Evolutionary conservation across 2,888 invertebrate species (phyloP), one percentile per base, ranked within the genome.

Genomic region (Eupithecia subfuscata): DNA sequence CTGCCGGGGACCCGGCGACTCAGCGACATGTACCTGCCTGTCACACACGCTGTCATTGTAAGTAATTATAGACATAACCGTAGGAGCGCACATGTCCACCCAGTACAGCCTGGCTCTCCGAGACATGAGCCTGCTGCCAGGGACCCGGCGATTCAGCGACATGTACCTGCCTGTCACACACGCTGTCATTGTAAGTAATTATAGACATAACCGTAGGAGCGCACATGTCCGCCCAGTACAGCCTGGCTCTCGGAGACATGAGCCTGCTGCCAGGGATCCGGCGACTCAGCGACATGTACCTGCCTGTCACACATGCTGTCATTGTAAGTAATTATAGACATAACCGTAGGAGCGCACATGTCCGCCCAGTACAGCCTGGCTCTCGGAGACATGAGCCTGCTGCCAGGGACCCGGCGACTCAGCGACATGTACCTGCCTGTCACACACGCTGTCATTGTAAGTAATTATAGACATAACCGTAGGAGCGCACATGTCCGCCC

Each of bases 121-220:
- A 25, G 79, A 82, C 63, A 68, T 83, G 60, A 70, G 72, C 14
- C 76, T 72, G 65, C 78, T 79, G 7, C 30, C 69, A n/a, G 74
- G 77, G 34, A 72, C 80, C 9, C 74, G 52, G 14, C 67, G 69
- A 30, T 71, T 82, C 22, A 78, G 76, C 7, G 79, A 83, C 69
- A 78, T 78, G 11, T 72, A 80, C 5, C 14, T 82, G 11, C 83
- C 83, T 0, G 9, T 80, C 14, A 11, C 75, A 1, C 73, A 78
- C 30, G 43, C 74, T 25, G 52, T 52, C n/a, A 9, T 52, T 52
- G 16, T 45, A 45, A 16, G 45, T 45, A 45, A 2, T 37, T 37
- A 83, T 96, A 1, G 97, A 82, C 2, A 69, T 82, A 1, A 76
- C 80, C 1, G 30, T 83, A 12, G 60, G 63, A 16, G 79, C 79